phyloP scores from a whole-genome alignment of 2,113 vertebrate species.

The Hippoglossus stenolepis region DNA sequence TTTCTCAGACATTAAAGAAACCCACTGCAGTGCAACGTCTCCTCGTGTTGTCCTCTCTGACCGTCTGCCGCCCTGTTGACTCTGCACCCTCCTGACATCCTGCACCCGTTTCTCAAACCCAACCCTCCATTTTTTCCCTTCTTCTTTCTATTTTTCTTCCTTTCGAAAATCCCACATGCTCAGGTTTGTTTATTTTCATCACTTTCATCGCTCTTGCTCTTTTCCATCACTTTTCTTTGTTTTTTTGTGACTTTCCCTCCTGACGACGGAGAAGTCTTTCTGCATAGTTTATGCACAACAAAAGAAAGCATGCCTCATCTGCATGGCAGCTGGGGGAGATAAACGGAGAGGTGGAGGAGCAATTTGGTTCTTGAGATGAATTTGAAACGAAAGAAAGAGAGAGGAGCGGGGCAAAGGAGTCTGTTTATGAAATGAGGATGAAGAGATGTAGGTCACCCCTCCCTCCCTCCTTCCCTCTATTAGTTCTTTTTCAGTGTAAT shows the following conservation, averaged over 20 bases:
- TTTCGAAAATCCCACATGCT: constrained; percentile 62
- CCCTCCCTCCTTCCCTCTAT: constrained; percentile 10
- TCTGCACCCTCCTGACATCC: constrained; percentile 56
- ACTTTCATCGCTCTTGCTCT: not conserved
- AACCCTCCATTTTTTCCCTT: not conserved
- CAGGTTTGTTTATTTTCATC: constrained; percentile 62
- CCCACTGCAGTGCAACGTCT: not conserved
- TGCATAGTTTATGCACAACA: constrained; percentile 34
- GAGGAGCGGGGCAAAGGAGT: not conserved
- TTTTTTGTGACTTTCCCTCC: not conserved
- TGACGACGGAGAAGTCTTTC: too few species aligned
- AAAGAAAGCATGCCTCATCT: constrained; percentile 52
- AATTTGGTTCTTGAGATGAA: not conserved
- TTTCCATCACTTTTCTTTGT: not conserved
- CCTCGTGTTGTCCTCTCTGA: constrained; percentile 11
- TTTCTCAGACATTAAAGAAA: constrained; percentile 1
- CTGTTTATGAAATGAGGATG: constrained; percentile 31
- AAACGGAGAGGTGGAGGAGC: constrained; percentile 2
- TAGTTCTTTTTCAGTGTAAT: constrained; percentile 33
- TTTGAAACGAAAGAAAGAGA: not conserved
- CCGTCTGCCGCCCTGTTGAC: constrained; percentile 60
- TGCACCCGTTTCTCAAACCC: not conserved
- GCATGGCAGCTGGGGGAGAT: constrained; percentile 47
- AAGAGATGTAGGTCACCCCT: constrained; percentile 64
- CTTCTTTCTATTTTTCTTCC: constrained; percentile 6